These are phyloP conservation scores for Cryptotermes secundus DNA, from an alignment of 1,140 invertebrate genomes.

Conservation along the genomic window DNA sequence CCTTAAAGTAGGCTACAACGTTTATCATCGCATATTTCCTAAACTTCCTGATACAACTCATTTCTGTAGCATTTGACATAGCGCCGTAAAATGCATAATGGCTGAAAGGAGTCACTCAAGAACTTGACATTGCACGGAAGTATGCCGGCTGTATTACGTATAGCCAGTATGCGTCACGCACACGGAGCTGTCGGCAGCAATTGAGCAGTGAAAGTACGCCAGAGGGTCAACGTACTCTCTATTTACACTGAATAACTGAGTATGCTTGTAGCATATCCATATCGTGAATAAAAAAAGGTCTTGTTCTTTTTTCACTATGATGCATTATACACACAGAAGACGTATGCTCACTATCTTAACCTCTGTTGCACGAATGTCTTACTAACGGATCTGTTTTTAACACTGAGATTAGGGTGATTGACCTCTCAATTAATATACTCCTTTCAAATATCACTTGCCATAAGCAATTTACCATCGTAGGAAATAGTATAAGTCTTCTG, in stretches of 20 bases:
- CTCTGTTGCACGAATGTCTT: constrained; percentile 11
- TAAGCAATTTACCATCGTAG: not conserved
- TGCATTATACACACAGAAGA: not conserved
- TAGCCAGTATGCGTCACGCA: not conserved
- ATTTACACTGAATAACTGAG: constrained; percentile 1
- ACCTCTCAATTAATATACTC: not conserved
- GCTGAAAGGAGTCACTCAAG: not conserved
- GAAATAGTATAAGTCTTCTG: not conserved
- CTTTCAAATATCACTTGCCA: too few relatives aligned
- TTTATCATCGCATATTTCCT: too few relatives aligned
- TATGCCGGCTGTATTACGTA: not conserved
- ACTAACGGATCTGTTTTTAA: constrained; percentile 3
- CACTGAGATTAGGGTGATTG: not conserved
- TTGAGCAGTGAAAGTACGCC: not conserved
- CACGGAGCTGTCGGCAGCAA: not conserved
- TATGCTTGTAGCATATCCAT: not conserved
- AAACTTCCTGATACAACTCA: too few relatives aligned
- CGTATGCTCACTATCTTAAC: not conserved
- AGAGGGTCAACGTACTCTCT: constrained; percentile 5
- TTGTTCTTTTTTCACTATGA: not conserved
- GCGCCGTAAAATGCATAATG: too few relatives aligned
- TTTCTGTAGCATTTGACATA: too few relatives aligned
- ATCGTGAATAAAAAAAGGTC: not conserved
- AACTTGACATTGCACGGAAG: not conserved
- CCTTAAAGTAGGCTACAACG: too few relatives aligned